Percentiles rank a stretch among this genome's conserved stretches.
Conservation (phyloP, 2,888 invertebrate genomes). For the Ceriagrion tenellum region DNA sequence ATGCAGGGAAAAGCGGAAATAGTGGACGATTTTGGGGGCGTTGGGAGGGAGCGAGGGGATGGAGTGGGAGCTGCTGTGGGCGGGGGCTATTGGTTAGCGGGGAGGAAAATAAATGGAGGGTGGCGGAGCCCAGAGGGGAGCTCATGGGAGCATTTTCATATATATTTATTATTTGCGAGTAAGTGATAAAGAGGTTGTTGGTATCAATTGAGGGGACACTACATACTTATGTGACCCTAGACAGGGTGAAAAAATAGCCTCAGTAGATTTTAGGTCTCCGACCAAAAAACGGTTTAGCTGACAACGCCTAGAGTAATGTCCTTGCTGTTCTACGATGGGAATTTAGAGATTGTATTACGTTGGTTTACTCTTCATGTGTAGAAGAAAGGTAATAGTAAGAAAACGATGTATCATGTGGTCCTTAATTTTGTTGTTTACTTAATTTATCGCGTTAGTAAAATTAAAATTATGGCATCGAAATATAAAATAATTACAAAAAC, state of each 20-base stretch:
- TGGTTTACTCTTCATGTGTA: too few relatives aligned
- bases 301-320: too few relatives aligned
- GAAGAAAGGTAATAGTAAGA: too few relatives aligned
- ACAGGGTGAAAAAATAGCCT: neutral
- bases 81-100: neutral
- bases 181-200: neutral
- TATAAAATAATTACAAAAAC: too few relatives aligned
- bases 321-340: too few relatives aligned
- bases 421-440: too few relatives aligned
- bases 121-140: neutral
- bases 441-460: too few relatives aligned
- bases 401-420: too few relatives aligned
- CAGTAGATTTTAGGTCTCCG: neutral
- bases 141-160: neutral
- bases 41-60: neutral
- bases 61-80: neutral
- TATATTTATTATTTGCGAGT: neutral
- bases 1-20: neutral
- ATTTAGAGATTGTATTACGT: too few relatives aligned
- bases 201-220: neutral
- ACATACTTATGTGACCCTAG: neutral
- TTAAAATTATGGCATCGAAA: too few relatives aligned
- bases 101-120: neutral
- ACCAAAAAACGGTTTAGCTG: neutral
- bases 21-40: neutral